Evolutionary conservation across 2,888 invertebrate genomes (phyloP).

Genomic region (Rhyacophila evoluta): DNA sequence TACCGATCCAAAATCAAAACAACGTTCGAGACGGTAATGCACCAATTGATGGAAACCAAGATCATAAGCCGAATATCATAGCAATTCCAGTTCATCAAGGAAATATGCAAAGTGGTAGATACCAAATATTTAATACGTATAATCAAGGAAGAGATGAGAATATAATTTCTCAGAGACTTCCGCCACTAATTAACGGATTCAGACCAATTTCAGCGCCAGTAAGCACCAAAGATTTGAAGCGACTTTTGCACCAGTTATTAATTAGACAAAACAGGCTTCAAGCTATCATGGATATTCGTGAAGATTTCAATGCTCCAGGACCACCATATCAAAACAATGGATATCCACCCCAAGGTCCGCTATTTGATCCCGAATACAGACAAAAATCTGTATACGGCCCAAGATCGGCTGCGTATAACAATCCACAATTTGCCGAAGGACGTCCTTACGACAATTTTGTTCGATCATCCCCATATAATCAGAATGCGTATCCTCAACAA

Average conservation of each 20-base stretch:
- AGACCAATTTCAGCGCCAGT: conserved; percentile 76
- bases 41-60: conserved; percentile 59
- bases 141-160: conserved; percentile 53
- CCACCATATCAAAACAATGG: conserved; percentile 60
- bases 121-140: conserved; percentile 64
- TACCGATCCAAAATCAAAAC: conserved; percentile 45
- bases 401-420: conserved; percentile 37
- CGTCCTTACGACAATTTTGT: conserved; percentile 59
- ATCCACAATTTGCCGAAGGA: conserved; percentile 39
- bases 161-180: conserved; percentile 57
- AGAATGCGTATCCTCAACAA: conserved; percentile 56
- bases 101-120: conserved; percentile 65
- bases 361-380: conserved; percentile 51
- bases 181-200: conserved; percentile 69
- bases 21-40: conserved; percentile 55
- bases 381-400: conserved; percentile 45
- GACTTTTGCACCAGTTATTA: conserved; percentile 75
- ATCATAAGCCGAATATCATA: conserved; percentile 63
- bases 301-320: conserved; percentile 43
- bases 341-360: conserved; percentile 53
- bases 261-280: conserved; percentile 74
- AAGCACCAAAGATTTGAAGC: conserved; percentile 78
- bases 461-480: conserved; percentile 58
- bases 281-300: conserved; percentile 65
- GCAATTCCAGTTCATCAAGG: conserved; percentile 67